phyloP scores from a whole-genome alignment of 2,888 invertebrate genomes.

The Folsomia candida region DNA sequence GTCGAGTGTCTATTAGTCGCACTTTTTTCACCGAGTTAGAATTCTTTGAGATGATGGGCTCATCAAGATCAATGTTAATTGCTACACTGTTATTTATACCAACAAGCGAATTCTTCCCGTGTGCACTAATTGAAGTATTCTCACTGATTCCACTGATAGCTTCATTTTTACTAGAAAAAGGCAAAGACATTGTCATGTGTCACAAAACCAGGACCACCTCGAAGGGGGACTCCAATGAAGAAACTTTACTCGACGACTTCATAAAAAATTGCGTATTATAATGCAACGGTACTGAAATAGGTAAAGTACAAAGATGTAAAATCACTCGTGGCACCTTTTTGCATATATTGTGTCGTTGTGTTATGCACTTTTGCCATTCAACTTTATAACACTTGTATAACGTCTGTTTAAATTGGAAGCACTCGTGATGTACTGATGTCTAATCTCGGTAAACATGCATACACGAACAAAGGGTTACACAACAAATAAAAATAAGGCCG shows the following conservation, averaged over 20 bases:
- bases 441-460: not conserved
- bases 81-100: not conserved
- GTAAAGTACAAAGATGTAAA: not conserved
- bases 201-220: too few species aligned
- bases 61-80: not conserved
- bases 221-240: not conserved
- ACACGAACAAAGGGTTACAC: not conserved
- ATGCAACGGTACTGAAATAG: not conserved
- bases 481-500: not conserved
- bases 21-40: not conserved
- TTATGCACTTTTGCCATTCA: too few species aligned
- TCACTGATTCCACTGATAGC: too few species aligned
- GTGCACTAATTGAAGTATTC: too few species aligned
- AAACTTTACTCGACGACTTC: not conserved
- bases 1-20: not conserved
- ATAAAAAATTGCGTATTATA: not conserved
- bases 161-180: not conserved
- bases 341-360: not conserved
- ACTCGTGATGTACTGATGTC: not conserved
- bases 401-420: not conserved
- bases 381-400: not conserved
- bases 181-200: not conserved
- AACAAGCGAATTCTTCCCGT: too few species aligned
- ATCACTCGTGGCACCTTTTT: not conserved
- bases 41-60: not conserved